These are phyloP conservation scores for Phaethornis superciliosus DNA, from an alignment of 2,113 vertebrate species.

Conservation along the genomic window DNA sequence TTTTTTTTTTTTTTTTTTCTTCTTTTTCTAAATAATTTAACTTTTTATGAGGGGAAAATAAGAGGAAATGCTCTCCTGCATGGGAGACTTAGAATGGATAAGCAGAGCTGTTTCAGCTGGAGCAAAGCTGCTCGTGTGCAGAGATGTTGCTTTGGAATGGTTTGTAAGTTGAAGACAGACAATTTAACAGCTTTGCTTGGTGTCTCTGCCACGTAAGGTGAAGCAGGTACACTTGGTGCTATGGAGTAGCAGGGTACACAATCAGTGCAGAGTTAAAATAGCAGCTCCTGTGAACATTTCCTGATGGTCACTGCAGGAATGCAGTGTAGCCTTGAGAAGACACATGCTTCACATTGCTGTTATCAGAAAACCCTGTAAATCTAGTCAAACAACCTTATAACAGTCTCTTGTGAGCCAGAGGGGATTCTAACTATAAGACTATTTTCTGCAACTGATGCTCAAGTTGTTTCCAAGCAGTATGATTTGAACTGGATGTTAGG, in stretches of 20 bases:
- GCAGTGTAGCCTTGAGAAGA: not conserved
- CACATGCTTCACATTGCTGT: not conserved
- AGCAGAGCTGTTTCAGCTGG: not conserved
- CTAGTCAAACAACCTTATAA: not conserved
- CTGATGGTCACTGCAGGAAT: not conserved
- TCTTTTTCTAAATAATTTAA: conserved; percentile 72
- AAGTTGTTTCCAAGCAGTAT: not conserved
- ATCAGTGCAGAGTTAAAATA: not conserved
- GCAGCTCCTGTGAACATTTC: not conserved
- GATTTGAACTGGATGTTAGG: not conserved
- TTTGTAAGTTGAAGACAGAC: conserved; percentile 21
- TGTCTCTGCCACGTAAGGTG: not conserved
- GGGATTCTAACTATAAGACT: fast-evolving
- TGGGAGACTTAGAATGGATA: conserved; percentile 55
- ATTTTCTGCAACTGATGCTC: not conserved
- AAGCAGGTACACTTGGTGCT: not conserved
- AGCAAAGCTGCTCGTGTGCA: not conserved
- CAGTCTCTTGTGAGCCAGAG: not conserved
- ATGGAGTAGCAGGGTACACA: not conserved
- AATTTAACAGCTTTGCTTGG: not conserved
- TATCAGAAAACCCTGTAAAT: not conserved
- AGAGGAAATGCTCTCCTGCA: conserved; percentile 39
- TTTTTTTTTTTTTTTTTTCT: conserved; percentile 42
- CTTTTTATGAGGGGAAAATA: conserved; percentile 59
- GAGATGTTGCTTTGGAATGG: not conserved